Evolutionary conservation across 2,888 invertebrate species (phyloP).

Genomic region (Lobophora halterata): DNA sequence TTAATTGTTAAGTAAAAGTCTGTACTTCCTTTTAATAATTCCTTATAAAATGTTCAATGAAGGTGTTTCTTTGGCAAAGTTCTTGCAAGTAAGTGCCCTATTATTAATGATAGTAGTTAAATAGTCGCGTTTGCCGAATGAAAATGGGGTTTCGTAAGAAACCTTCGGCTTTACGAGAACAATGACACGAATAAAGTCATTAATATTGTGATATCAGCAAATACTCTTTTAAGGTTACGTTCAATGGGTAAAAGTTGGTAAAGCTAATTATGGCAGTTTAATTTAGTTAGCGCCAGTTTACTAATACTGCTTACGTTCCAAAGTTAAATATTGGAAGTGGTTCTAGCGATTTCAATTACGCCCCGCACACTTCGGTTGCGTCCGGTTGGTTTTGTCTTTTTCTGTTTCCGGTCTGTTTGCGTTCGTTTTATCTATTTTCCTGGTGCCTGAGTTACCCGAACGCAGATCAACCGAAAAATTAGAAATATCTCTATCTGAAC

Average conservation of each 20-base stretch:
- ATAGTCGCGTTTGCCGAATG: constrained; percentile 34
- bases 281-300: constrained; percentile 25
- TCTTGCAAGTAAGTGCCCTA: constrained; percentile 40
- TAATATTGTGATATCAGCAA: constrained; percentile 37
- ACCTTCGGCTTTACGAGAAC: constrained; percentile 27
- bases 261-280: constrained; percentile 30
- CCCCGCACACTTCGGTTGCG: constrained; percentile 40
- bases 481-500: constrained; percentile 66
- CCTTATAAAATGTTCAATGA: constrained; percentile 1
- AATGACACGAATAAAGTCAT: constrained; percentile 33
- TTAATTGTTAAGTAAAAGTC: neutral
- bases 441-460: constrained; percentile 50
- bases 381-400: constrained; percentile 44
- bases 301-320: constrained; percentile 31
- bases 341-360: constrained; percentile 56
- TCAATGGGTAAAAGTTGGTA: constrained; percentile 20
- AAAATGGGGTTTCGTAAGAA: constrained; percentile 30
- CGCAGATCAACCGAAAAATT: constrained; percentile 70
- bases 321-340: constrained; percentile 48
- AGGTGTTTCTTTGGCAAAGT: constrained; percentile 14
- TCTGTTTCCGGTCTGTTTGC: constrained; percentile 57
- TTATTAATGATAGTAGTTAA: constrained; percentile 42
- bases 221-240: constrained; percentile 20
- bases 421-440: constrained; percentile 61
- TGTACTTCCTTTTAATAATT: neutral